Evolutionary conservation across 2,797 vertebrate genomes (phyloP).

Genomic region (Oreochromis mossambicus): DNA sequence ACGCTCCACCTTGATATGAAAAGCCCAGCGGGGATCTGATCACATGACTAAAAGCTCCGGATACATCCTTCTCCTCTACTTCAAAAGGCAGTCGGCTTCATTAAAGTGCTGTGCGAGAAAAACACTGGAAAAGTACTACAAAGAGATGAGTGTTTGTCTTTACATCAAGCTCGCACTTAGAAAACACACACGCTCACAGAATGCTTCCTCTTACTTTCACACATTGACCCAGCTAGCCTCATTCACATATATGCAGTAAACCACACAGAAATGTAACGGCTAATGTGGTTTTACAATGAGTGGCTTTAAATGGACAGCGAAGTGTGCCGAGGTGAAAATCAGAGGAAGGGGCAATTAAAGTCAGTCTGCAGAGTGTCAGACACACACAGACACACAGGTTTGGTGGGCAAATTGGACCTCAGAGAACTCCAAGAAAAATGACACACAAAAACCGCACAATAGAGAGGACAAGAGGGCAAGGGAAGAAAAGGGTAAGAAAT

Average conservation of each 20-base stretch:
- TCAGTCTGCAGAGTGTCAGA: background rate
- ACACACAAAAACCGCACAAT: background rate
- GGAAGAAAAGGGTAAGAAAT: background rate
- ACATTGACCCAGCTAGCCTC: background rate
- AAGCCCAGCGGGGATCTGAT: slow-evolving; percentile 40
- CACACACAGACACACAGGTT: background rate
- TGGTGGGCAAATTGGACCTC: slow-evolving; percentile 17
- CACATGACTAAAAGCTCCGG: slow-evolving; percentile 36
- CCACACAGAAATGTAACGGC: background rate
- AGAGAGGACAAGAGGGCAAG: background rate
- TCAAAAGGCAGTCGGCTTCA: slow-evolving; percentile 37
- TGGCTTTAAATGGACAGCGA: background rate
- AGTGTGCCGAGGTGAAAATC: background rate
- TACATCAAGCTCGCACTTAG: background rate
- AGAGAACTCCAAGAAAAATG: background rate
- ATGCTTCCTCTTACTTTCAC: background rate
- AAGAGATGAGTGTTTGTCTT: slow-evolving; percentile 38
- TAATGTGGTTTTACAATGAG: background rate
- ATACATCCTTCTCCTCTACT: slow-evolving; percentile 26
- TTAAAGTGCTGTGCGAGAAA: slow-evolving; percentile 18
- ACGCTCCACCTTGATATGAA: slow-evolving; percentile 41
- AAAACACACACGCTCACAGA: background rate
- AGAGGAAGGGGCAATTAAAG: slow-evolving; percentile 11
- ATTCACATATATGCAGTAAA: background rate
- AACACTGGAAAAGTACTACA: slow-evolving; percentile 22